phyloP scores from a whole-genome alignment of 2,113 vertebrate species.

The Chauna torquata region DNA sequence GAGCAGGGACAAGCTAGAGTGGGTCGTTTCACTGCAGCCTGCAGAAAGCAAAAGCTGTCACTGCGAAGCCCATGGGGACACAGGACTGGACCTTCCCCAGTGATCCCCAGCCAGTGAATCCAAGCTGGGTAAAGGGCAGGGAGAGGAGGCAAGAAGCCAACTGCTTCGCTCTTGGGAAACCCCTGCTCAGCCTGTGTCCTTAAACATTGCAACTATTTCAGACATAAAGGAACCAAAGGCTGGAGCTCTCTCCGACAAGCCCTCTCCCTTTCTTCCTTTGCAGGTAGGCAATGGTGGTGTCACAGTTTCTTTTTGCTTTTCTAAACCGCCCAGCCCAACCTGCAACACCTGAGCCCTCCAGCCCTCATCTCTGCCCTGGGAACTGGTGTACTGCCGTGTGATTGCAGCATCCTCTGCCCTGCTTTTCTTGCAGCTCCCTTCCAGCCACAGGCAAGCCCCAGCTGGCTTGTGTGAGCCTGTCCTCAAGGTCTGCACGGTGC shows the following conservation, averaged over 20 bases:
- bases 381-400: background rate
- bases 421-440: background rate
- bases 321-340: too few relatives aligned
- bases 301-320: background rate
- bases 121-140: background rate
- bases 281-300: background rate
- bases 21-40: background rate
- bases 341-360: background rate
- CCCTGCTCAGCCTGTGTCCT: background rate
- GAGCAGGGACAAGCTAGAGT: background rate
- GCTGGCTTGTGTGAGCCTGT: background rate
- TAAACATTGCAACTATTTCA: background rate
- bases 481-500: background rate
- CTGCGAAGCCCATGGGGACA: background rate
- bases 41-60: background rate
- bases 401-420: too few relatives aligned
- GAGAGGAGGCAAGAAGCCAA: background rate
- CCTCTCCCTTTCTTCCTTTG: background rate
- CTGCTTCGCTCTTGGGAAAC: background rate
- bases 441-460: background rate
- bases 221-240: background rate
- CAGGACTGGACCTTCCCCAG: background rate
- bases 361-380: background rate
- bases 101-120: background rate
- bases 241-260: background rate